Conservation (phyloP, 2,797 vertebrate species). For the Lithobates sylvaticus region DNA sequence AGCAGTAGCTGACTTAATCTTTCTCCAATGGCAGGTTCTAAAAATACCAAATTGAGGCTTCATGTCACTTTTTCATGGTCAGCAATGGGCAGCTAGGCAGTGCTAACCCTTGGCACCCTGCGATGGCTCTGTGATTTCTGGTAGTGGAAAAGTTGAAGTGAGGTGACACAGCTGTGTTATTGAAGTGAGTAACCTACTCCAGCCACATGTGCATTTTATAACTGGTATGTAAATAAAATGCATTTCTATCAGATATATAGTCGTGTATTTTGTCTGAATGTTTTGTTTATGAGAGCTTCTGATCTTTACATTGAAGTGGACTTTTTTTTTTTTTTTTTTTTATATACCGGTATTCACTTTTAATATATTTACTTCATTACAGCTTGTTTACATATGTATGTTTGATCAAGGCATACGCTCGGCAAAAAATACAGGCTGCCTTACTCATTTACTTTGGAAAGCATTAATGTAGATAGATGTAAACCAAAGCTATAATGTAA, state of each 20-base stretch:
- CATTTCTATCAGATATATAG: background rate
- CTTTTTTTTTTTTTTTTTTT: background rate
- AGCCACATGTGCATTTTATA: constrained; percentile 7
- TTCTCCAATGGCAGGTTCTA: background rate
- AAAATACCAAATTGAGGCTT: background rate
- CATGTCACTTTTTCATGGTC: background rate
- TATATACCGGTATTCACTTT: too few relatives aligned
- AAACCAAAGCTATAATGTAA: too few relatives aligned
- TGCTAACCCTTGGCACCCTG: constrained; percentile 3
- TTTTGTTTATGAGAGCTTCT: background rate
- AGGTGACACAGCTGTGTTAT: constrained; percentile 33
- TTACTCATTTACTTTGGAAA: too few relatives aligned
- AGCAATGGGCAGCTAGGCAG: constrained; percentile 1
- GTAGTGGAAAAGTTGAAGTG: constrained; percentile 20
- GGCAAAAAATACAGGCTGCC: too few relatives aligned
- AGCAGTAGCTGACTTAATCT: background rate
- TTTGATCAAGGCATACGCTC: too few relatives aligned
- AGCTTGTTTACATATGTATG: too few relatives aligned
- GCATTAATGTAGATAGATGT: too few relatives aligned
- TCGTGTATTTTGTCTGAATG: background rate
- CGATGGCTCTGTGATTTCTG: background rate
- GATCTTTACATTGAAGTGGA: background rate
- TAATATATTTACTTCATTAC: too few relatives aligned
- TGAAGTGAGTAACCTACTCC: constrained; percentile 7
- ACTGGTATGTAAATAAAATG: constrained; percentile 1